Base-by-base conservation (phyloP, 1,140 invertebrate species). In the Ephestia elutella region DNA sequence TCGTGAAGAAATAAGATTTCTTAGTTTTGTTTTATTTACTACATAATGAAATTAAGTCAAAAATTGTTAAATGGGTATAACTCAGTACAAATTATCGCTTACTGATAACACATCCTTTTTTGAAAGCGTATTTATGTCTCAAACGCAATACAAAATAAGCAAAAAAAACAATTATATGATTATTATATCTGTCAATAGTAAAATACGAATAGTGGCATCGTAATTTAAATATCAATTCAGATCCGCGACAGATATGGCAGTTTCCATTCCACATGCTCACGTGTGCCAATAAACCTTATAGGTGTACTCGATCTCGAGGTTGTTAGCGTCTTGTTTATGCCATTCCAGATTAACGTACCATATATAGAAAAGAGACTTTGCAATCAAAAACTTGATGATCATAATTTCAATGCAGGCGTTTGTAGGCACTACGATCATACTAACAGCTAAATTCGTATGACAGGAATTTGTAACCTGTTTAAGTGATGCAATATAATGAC, bases 391-490 rank as follows among this genome's bases (percentile, higher is more conserved):
- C 61, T 53, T 49, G 66, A 70, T 63, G 69, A 68, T 68, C 74
- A 73, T 80, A 77, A 78, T 73, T 74, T 73, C 66, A 57, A 62
- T 68, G 73, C 75, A 70, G 78, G 77, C 21, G 21, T 25, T 25
- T 70, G 75, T 76, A 70, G 67, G 73, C 8, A 11, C 30, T 9
- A 53, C 64, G 67, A 32, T 32, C 30, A 8, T 32, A 69, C 70
- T 74, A 73, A 77, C 78, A 81, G 81, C 75, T 82, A 63, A 65
- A 71, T 76, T 72, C 64, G 68, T 69, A 77, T 75, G 73, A 75
- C 65, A 75, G 78, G 78, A 87, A 82, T 83, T 82, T 70, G 77
- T 76, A 83, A 81, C 84, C 73, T 70, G 80, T 87, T 82, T 76
- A 78, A 82, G 69, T 85, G 85, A 85, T 82, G 84, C 79, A 87